A percentile compares a stretch with the other conserved stretches of the same genome.
These are phyloP conservation scores for Rotaria socialis DNA, from an alignment of 2,888 invertebrate genomes.

Conservation along the genomic window DNA sequence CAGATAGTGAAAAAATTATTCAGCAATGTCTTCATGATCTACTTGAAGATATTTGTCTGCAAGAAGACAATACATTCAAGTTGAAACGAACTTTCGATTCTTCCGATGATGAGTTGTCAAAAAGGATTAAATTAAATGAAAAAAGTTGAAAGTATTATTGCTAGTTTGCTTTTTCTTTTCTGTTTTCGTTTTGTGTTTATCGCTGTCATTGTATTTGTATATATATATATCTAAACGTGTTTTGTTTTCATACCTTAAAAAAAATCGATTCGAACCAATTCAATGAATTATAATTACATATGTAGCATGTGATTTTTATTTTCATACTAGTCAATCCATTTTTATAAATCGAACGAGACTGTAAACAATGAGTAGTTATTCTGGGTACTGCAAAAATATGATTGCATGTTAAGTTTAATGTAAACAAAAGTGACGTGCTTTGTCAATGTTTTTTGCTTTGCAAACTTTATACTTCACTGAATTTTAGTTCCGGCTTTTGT, in stretches of 20 bases:
- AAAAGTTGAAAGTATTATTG: neutral
- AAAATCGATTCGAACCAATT: neutral
- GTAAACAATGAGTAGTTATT: no score
- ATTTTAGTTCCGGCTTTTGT: neutral
- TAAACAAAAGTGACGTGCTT: neutral
- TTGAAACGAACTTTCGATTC: neutral
- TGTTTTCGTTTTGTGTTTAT: neutral
- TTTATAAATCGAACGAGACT: no score
- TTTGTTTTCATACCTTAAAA: neutral
- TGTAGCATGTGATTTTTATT: no score
- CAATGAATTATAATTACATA: neutral
- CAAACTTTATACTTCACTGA: neutral
- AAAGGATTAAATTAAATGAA: neutral
- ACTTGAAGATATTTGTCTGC: neutral
- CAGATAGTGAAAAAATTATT: neutral
- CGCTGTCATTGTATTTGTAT: slow-evolving; percentile 16
- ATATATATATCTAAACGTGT: slow-evolving; percentile 16
- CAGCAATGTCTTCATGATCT: neutral
- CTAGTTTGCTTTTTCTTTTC: neutral
- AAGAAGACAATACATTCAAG: neutral
- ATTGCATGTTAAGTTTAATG: neutral
- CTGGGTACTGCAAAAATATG: no score
- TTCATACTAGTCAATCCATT: no score
- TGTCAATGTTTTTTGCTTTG: neutral
- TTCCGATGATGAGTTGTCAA: neutral